Evolutionary conservation across 2,113 vertebrate genomes (phyloP).

Genomic region (Tachycineta bicolor): DNA sequence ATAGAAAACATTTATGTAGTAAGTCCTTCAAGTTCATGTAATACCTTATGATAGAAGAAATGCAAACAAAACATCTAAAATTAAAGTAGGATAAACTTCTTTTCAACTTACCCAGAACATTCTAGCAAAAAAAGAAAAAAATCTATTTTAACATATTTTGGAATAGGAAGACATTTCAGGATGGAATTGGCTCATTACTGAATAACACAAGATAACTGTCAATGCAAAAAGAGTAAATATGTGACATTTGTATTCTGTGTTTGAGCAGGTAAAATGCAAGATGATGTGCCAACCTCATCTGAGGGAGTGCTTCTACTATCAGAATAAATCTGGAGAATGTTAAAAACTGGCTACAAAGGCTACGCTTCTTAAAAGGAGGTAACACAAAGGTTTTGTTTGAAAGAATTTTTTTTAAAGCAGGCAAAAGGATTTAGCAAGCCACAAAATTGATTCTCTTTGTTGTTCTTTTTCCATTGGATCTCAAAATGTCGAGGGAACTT

Average conservation of each 20-base stretch:
- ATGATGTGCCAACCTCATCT: background rate
- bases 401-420: background rate
- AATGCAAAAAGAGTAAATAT: background rate
- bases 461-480: background rate
- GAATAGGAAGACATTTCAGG: background rate
- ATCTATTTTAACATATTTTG: background rate
- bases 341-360: background rate
- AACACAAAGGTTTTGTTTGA: rapidly evolving
- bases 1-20: background rate
- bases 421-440: background rate
- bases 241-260: background rate
- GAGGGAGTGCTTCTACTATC: background rate
- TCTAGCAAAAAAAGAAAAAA: background rate
- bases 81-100: background rate
- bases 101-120: background rate
- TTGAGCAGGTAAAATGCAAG: background rate
- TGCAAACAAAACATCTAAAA: background rate
- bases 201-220: background rate
- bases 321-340: background rate
- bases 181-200: background rate
- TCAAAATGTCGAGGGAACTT: background rate
- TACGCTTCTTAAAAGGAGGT: background rate
- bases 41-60: background rate
- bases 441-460: background rate
- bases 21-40: background rate